These are phyloP conservation scores for Vanacampus margaritifer DNA, from an alignment of 2,113 vertebrate species.

Conservation along the genomic window DNA sequence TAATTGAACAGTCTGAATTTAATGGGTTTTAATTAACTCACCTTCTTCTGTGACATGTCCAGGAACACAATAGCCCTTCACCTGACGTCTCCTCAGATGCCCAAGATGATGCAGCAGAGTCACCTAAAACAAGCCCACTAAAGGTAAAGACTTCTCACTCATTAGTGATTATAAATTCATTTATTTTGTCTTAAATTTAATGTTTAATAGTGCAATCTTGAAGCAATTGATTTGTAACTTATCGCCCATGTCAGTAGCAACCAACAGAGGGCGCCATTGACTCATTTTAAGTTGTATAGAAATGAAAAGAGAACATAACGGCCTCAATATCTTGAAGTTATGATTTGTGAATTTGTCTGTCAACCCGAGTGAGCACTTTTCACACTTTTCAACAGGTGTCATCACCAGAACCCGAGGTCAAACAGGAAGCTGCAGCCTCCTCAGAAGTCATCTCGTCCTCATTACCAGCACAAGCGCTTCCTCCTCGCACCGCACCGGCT, in stretches of 20 bases:
- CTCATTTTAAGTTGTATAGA: not conserved
- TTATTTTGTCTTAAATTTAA: not conserved
- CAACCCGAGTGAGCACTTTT: not conserved
- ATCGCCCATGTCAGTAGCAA: too few relatives aligned
- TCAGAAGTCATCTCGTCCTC: constrained; percentile 55
- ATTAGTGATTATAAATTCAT: not conserved
- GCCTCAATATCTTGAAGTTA: not conserved
- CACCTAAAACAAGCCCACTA: constrained; percentile 34
- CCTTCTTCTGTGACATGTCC: constrained; percentile 11
- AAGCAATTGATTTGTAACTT: too few relatives aligned
- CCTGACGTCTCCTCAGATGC: constrained; percentile 38
- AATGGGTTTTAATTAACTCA: not conserved
- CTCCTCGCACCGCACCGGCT: constrained; percentile 63
- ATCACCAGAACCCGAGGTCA: constrained; percentile 79
- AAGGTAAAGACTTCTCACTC: constrained; percentile 44
- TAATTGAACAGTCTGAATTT: not conserved
- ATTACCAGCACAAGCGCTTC: constrained; percentile 45
- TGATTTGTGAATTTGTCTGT: not conserved
- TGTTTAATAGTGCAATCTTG: too few relatives aligned
- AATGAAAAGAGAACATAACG: not conserved
- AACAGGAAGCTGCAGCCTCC: constrained; percentile 61
- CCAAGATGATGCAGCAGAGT: constrained; percentile 44
- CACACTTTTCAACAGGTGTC: constrained; percentile 68
- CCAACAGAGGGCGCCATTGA: not conserved
- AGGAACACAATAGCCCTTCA: constrained; percentile 55